phyloP scores from a whole-genome alignment of 2,113 vertebrate species.

The Larimichthys polyactis region DNA sequence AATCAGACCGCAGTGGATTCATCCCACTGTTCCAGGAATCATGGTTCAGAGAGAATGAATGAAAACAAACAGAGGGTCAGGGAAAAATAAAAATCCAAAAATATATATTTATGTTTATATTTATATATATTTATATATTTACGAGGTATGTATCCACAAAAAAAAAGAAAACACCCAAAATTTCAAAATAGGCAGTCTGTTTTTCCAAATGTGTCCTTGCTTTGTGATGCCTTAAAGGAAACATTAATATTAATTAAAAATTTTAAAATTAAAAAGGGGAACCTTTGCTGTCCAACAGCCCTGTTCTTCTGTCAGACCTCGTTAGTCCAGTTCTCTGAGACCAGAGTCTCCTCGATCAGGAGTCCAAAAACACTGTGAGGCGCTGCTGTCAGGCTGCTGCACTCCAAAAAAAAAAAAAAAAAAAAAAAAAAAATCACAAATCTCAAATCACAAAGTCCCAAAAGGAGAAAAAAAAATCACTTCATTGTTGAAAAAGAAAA shows the following conservation, averaged over 20 bases:
- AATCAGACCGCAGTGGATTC: slow-evolving; percentile 31
- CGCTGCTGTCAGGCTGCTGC: slow-evolving; percentile 46
- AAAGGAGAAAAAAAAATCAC: slow-evolving; percentile 36
- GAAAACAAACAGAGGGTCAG: slow-evolving; percentile 48
- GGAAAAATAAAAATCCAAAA: slow-evolving; percentile 83
- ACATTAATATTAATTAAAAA: slow-evolving; percentile 74
- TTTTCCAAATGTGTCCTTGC: slow-evolving; percentile 71
- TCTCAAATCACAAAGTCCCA: slow-evolving; percentile 64
- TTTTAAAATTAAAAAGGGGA: slow-evolving; percentile 73
- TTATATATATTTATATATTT: slow-evolving; percentile 85
- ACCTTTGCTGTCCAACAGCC: slow-evolving; percentile 65
- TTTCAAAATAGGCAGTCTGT: slow-evolving; percentile 78
- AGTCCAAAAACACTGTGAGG: slow-evolving; percentile 70
- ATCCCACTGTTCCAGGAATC: slow-evolving; percentile 21
- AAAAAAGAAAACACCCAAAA: slow-evolving; percentile 62
- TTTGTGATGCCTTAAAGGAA: slow-evolving; percentile 69
- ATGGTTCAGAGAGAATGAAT: slow-evolving; percentile 40
- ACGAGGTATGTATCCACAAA: slow-evolving; percentile 87
- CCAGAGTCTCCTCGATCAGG: slow-evolving; percentile 46
- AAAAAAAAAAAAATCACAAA: slow-evolving; percentile 22
- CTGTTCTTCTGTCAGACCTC: slow-evolving; percentile 42
- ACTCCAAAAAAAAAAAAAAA: slow-evolving; percentile 40
- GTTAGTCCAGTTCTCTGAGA: slow-evolving; percentile 53
- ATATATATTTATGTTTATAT: slow-evolving; percentile 85
- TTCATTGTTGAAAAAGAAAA: slow-evolving; percentile 37